Base-by-base conservation (phyloP, 2,888 invertebrate species). In the Tupiocoris notatus region DNA sequence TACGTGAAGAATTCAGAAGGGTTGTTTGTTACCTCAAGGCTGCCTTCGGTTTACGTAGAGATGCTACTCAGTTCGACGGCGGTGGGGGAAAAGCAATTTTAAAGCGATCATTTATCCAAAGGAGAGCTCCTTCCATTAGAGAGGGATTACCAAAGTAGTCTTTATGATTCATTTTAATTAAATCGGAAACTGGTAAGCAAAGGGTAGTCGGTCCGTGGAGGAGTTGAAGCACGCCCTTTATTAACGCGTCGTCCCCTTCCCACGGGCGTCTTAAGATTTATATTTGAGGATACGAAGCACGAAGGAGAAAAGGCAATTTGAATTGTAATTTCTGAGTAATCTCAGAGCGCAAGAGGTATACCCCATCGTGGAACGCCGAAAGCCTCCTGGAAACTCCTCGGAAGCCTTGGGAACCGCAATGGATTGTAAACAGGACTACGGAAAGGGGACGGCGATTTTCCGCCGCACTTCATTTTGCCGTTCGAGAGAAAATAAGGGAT, bases 161-260 rank as follows among this genome's bases (percentile, higher is more conserved):
- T 73, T 73, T 73, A 73, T 73, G 73, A 73, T 73, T 73, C 73
- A 73, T 73, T 73, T 73, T 73, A 73, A 73, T 73, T 73, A 73
- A 73, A 73, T 73, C 73, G 73, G 39, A 54, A 73, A 63, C 73
- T 73, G 73, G 73, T 70, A 59, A 70, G 70, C 70, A 70, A 22
- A 57, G 67, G 20, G 39, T 17, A 61, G 62, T 39, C 18, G 63
- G 23, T 21, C 39, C 21, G 67, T 58, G 70, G 59, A 73, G 73
- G 67, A 54, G 73, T 63, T 70, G 25, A 67, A 70, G 70, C 70
- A 70, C 73, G 73, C 73, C 73, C 73, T 73, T 73, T 73, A 73
- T 73, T 73, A 73, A 73, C 73, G 73, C 73, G 61, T 73, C 57
- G 65, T 25, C 68, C 70, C 58, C 39, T 39, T 12, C 39, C 39